phyloP scores from a whole-genome alignment of 2,888 invertebrate genomes.

The Pyrrhia umbra region DNA sequence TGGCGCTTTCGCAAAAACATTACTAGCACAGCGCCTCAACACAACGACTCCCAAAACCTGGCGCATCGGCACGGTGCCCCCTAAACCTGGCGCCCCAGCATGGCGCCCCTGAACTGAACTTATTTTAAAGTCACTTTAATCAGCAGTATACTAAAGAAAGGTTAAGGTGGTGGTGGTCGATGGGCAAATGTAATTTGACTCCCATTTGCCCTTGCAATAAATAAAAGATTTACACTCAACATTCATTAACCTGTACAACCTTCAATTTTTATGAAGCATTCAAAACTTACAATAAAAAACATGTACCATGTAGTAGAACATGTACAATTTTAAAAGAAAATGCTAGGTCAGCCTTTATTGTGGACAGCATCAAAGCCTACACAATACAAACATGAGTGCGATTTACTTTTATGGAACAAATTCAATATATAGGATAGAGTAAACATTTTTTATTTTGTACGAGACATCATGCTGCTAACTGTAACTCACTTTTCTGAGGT shows the following conservation, averaged over 20 bases:
- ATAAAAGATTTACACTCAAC: conserved; percentile 5
- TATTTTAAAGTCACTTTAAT: too few species aligned
- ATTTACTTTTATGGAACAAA: conserved; percentile 40
- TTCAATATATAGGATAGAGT: conserved; percentile 36
- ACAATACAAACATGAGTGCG: conserved; percentile 37
- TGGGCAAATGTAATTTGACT: conserved; percentile 2
- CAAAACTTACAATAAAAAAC: conserved; percentile 13
- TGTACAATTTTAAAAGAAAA: conserved; percentile 1
- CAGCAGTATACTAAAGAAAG: too few species aligned
- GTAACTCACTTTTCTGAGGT: too few species aligned
- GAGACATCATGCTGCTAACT: neutral
- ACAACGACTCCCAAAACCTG: too few species aligned
- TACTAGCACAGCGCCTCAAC: too few species aligned
- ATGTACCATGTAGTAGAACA: neutral
- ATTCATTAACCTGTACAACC: conserved; percentile 11
- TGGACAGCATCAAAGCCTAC: conserved; percentile 8
- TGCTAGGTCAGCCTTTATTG: conserved; percentile 13
- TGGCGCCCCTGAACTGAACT: too few species aligned
- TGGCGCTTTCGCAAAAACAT: too few species aligned
- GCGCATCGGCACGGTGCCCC: too few species aligned
- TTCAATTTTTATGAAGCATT: conserved; percentile 13
- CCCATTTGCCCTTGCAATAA: conserved; percentile 5
- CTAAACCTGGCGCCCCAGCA: too few species aligned
- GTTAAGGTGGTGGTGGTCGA: too few species aligned
- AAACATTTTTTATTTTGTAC: conserved; percentile 26